These are phyloP conservation scores for Lordiphosa collinella DNA, from an alignment of 1,140 invertebrate species.

Conservation along the genomic window DNA sequence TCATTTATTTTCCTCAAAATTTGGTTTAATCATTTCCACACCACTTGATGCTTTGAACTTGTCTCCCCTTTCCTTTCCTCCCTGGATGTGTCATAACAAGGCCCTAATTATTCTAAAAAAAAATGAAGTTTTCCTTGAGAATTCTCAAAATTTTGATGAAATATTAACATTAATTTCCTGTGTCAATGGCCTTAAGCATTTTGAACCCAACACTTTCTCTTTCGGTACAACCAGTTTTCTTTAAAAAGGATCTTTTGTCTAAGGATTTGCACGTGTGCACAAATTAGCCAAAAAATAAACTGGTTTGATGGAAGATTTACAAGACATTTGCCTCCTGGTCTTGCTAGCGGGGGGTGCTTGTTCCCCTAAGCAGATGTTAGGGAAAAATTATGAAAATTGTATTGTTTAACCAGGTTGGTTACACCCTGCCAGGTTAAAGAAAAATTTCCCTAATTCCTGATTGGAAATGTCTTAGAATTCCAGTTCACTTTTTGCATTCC, in stretches of 20 bases:
- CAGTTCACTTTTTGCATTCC: conserved; percentile 28
- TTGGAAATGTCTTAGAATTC: conserved; percentile 22
- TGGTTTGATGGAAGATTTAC: conserved; percentile 32
- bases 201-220: conserved; percentile 48
- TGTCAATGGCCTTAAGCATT: conserved; percentile 56
- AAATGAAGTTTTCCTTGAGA: not conserved
- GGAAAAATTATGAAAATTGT: conserved; percentile 60
- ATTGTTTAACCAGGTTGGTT: conserved; percentile 33
- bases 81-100: conserved; percentile 1
- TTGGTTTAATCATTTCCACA: not conserved
- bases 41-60: conserved; percentile 9
- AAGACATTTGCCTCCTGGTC: conserved; percentile 38
- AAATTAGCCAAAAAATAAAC: conserved; percentile 69
- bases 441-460: conserved; percentile 13
- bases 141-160: conserved; percentile 40
- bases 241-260: conserved; percentile 41
- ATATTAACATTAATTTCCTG: conserved; percentile 66
- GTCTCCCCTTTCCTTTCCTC: not conserved
- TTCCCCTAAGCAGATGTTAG: conserved; percentile 61
- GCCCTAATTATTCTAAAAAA: not conserved
- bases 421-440: conserved; percentile 22
- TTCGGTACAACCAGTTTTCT: conserved; percentile 26
- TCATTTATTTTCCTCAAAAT: not conserved
- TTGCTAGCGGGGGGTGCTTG: conserved; percentile 48
- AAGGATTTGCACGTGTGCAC: conserved; percentile 68